Evolutionary conservation across 2,113 vertebrate genomes (phyloP).

Genomic region (Aegotheles bennettii): DNA sequence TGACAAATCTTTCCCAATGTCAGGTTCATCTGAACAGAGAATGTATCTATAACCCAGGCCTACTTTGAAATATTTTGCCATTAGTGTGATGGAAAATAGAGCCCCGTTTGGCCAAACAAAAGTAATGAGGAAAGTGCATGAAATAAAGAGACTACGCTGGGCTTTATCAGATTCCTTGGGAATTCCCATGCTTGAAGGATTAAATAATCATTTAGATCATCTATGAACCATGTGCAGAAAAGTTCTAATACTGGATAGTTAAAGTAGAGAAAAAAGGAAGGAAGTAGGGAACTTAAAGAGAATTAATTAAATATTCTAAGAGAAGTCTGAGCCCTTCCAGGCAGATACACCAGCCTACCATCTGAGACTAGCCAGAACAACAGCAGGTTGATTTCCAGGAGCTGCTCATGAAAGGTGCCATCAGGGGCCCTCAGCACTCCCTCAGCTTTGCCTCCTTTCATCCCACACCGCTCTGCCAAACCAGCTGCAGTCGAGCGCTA

Average conservation of each 20-base stretch:
- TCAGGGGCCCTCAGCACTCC: not conserved
- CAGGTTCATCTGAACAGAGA: not conserved
- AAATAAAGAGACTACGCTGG: not conserved
- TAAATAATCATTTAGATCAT: not conserved
- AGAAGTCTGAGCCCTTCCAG: not conserved
- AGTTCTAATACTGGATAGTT: not conserved
- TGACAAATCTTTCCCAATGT: not conserved
- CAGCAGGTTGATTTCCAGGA: not conserved
- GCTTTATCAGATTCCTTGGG: not conserved
- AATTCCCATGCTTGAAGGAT: not conserved
- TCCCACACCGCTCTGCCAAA: not conserved
- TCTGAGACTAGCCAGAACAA: not conserved
- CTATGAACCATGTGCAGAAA: not conserved
- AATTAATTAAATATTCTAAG: not conserved
- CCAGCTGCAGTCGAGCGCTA: not conserved
- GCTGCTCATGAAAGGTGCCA: not conserved
- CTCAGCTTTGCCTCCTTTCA: not conserved
- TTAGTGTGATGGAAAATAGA: not conserved
- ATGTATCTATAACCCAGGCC: not conserved
- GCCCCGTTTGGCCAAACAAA: not conserved
- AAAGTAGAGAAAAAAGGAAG: not conserved
- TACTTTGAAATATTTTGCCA: not conserved
- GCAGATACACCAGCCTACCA: not conserved
- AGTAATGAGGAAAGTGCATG: not conserved
- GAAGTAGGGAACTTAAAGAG: not conserved